Percentiles rank a stretch among this genome's conserved stretches.
Evolutionary conservation across 2,113 vertebrate genomes (phyloP).

Genomic region (Oxyruncus cristatus): DNA sequence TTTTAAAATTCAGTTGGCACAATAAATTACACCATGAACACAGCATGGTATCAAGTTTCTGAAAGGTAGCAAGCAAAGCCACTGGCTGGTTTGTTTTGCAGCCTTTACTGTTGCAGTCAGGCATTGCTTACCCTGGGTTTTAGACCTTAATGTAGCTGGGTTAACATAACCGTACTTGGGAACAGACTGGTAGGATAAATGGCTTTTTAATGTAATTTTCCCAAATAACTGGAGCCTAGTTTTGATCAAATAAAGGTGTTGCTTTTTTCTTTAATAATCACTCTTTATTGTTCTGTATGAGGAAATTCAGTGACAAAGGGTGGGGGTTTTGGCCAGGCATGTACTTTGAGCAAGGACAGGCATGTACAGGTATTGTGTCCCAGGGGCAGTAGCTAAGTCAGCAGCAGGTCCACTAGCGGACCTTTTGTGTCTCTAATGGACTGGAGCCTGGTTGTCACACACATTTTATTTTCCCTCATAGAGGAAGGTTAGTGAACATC

Average conservation of each 20-base stretch:
- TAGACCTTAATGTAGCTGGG: background rate
- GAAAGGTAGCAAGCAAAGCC: background rate
- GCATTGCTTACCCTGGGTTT: background rate
- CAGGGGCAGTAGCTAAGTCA: background rate
- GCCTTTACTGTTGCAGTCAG: background rate
- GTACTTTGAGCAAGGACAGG: background rate
- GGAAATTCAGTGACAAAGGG: background rate
- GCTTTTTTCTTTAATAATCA: background rate
- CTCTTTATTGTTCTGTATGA: background rate
- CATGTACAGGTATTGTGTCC: background rate
- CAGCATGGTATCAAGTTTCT: background rate
- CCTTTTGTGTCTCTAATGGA: background rate
- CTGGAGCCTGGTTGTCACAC: background rate
- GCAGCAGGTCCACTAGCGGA: rapidly evolving
- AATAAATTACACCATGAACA: background rate
- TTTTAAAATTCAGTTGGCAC: background rate
- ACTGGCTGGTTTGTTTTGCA: background rate
- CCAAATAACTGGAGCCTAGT: background rate
- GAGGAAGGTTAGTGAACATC: background rate
- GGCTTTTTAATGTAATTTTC: background rate
- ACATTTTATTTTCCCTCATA: background rate
- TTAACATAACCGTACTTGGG: background rate
- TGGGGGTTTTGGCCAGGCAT: background rate
- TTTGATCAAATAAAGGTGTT: background rate
- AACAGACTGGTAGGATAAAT: background rate